phyloP scores from a whole-genome alignment of 1,140 invertebrate genomes.

The Anoplophora glabripennis region DNA sequence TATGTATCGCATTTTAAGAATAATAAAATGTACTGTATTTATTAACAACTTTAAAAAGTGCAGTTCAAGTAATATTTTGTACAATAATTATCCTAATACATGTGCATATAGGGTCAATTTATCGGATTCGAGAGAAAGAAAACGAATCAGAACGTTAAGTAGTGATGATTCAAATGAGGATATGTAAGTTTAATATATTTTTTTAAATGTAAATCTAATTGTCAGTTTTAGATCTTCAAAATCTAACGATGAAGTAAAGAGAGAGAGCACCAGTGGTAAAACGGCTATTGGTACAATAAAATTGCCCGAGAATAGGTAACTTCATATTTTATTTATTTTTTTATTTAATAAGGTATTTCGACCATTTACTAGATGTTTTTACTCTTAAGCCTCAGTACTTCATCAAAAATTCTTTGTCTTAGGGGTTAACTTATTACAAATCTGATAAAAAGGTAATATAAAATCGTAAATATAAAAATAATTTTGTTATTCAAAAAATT shows the following conservation, averaged over 20 bases:
- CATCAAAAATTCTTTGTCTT: no score
- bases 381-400: no score
- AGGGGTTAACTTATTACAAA: no score
- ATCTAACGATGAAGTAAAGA: slow-evolving; percentile 7
- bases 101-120: no score
- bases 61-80: not conserved
- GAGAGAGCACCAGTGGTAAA: slow-evolving; percentile 9
- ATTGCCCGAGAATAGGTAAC: no score
- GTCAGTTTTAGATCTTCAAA: not conserved
- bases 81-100: no score
- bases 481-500: no score
- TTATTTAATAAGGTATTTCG: no score
- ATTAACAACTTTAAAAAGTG: not conserved
- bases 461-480: no score
- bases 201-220: slow-evolving; percentile 4
- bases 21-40: slow-evolving; percentile 9
- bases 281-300: not conserved
- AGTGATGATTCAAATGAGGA: slow-evolving; percentile 29
- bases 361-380: no score
- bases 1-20: not conserved
- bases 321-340: no score
- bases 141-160: slow-evolving; percentile 26
- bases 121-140: slow-evolving; percentile 8
- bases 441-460: no score
- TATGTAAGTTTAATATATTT: slow-evolving; percentile 19